Base-by-base conservation (phyloP, 1,140 invertebrate species). In the Drosophila lacteicornis region DNA sequence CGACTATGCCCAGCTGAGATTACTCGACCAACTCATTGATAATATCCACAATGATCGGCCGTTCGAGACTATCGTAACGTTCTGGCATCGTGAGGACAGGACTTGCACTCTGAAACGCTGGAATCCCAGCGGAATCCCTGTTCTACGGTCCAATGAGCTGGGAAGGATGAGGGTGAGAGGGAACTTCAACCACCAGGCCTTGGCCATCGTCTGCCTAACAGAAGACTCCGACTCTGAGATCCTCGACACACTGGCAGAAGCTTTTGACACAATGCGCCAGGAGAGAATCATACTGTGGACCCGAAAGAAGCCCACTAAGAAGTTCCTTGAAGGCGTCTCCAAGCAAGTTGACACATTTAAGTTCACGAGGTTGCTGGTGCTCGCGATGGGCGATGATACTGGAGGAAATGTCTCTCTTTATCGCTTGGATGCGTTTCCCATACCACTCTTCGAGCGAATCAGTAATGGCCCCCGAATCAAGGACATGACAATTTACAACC, bases 261-360 rank as follows among this genome's bases (percentile, higher is more conserved):
- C 22, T 5, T 25, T 43, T 6, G 55, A 58, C 7, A 27, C 5
- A n/a, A 58, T 43, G 55, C 22, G 55, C 9, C 55, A 43, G 40
- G 55, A 58, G 13, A n/a, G 42, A 19, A 19, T 58, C 5, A 30
- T 58, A 15, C 3, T 58, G 11, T 58, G 56, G 56, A 45, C 8
- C 5, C 38, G 9, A 45, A 19, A 5, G 11, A 17, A 22, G 33
- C 40, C 25, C 15, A 45, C 9, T 1, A 4, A 30, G 25, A 5
- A n/a, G 5, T 27, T 58, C 1, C 42, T 58, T 2, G 6, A 30
- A 12, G 11, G 19, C 0, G 38, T 57, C 5, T 12, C 53, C 19
- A 6, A 22, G 36, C 36, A 42, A 17, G 3, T 22, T 4, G 2
- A 5, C 3, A 27, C 11, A 9, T 25, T 25, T 11, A 11, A 42